These are phyloP conservation scores for Agonum fuliginosum DNA, from an alignment of 2,888 invertebrate species.

Conservation along the genomic window DNA sequence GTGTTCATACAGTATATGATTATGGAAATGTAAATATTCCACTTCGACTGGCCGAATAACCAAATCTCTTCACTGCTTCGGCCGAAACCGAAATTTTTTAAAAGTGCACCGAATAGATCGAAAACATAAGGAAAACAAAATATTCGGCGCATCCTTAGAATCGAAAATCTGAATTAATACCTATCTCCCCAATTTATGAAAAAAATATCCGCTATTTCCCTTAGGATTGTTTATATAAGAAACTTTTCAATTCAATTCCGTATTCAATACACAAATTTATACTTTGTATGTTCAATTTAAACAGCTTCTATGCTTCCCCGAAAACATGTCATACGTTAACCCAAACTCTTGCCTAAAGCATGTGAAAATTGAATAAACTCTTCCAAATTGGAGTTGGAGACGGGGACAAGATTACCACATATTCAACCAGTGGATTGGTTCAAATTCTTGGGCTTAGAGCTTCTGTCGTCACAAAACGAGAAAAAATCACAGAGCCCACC, in stretches of 20 bases:
- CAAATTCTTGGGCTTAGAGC: constrained; percentile 9
- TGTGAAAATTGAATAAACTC: constrained; percentile 52
- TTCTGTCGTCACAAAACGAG: constrained; percentile 17
- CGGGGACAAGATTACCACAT: constrained; percentile 45
- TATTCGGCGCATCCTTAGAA: no score
- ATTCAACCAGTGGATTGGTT: constrained; percentile 45
- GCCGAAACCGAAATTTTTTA: no score
- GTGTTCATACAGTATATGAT: no score
- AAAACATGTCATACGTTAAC: background rate
- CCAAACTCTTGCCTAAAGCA: background rate
- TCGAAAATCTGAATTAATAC: no score
- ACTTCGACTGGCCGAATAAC: no score
- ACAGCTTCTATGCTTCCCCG: background rate
- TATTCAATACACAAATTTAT: constrained; percentile 6
- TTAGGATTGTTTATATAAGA: constrained; percentile 13
- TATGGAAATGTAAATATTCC: no score
- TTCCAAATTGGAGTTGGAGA: background rate
- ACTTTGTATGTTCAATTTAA: constrained; percentile 22
- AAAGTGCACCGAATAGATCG: no score
- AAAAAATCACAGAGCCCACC: constrained; percentile 23
- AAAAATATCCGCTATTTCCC: constrained; percentile 33
- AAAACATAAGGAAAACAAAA: no score
- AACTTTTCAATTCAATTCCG: background rate
- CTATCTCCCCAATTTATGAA: background rate
- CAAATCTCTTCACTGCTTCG: no score